These are phyloP conservation scores for Tenualosa thibaudeaui DNA, from an alignment of 2,797 vertebrate genomes.

Conservation along the genomic window DNA sequence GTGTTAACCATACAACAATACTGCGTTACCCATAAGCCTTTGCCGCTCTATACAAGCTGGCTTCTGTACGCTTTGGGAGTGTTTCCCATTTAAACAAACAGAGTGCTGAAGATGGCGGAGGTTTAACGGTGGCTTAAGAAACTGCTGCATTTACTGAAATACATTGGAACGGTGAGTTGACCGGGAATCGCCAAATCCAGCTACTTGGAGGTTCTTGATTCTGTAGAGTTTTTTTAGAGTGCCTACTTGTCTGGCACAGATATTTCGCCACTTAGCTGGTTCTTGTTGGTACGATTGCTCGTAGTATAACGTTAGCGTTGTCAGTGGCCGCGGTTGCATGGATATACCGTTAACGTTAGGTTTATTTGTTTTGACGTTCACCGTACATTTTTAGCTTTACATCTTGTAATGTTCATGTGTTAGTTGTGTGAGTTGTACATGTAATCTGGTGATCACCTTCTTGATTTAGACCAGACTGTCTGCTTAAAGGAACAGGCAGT, in stretches of 20 bases:
- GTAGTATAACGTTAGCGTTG: conserved; percentile 37
- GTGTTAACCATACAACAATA: conserved; percentile 38
- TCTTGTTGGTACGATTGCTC: conserved; percentile 40
- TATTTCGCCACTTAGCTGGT: conserved; percentile 44
- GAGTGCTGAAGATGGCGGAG: conserved; percentile 94
- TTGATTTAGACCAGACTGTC: conserved; percentile 8
- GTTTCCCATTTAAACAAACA: conserved; percentile 93
- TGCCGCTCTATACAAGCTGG: conserved; percentile 64
- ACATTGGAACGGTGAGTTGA: conserved; percentile 77
- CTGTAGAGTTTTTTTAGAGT: conserved; percentile 13
- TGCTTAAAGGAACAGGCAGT: background rate
- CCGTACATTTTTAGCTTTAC: background rate
- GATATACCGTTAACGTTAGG: background rate
- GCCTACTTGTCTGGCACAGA: conserved; percentile 29
- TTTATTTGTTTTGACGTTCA: conserved; percentile 35
- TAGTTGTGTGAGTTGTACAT: background rate
- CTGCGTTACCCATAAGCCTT: conserved; percentile 78
- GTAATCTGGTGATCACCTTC: background rate
- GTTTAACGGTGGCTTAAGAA: conserved; percentile 78
- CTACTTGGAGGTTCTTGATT: conserved; percentile 44
- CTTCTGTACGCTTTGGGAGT: conserved; percentile 80
- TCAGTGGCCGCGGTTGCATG: conserved; percentile 28
- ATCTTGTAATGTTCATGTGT: background rate
- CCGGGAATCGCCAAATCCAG: background rate
- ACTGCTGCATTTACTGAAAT: conserved; percentile 75